Conservation (phyloP, 2,113 vertebrate species). For the Pseudolaguvia tuberculata region DNA sequence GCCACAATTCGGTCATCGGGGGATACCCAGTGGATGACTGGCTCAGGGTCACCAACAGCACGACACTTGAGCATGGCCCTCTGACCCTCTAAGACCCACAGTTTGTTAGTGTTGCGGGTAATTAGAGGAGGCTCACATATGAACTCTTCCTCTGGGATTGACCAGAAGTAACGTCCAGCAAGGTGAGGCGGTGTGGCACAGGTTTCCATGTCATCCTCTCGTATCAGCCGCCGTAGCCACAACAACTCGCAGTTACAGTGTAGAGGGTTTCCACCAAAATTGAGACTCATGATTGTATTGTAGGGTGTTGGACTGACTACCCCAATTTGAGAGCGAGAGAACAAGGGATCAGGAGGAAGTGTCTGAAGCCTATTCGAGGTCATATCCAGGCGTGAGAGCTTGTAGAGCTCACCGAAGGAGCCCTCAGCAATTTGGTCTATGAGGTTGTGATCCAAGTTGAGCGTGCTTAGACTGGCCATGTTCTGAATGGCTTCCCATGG, state of each 20-base stretch:
- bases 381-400: constrained; percentile 85
- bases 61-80: constrained; percentile 79
- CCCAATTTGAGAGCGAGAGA: constrained; percentile 77
- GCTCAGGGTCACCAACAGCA: constrained; percentile 81
- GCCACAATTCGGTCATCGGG: constrained; percentile 83
- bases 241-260: constrained; percentile 90
- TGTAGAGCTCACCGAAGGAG: constrained; percentile 80
- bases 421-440: constrained; percentile 82
- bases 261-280: constrained; percentile 85
- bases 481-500: constrained; percentile 86
- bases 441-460: constrained; percentile 89
- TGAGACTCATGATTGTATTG: constrained; percentile 75
- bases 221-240: constrained; percentile 78
- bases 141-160: constrained; percentile 87
- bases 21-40: constrained; percentile 86
- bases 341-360: constrained; percentile 82
- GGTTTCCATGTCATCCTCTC: constrained; percentile 85
- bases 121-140: constrained; percentile 87
- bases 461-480: constrained; percentile 84
- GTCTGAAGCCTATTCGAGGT: constrained; percentile 86
- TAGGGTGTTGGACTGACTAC: constrained; percentile 79
- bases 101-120: constrained; percentile 82
- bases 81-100: constrained; percentile 88
- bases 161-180: constrained; percentile 86
- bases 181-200: constrained; percentile 79